These are phyloP conservation scores for Heliconius congener DNA, from an alignment of 1,140 invertebrate genomes.

Conservation along the genomic window DNA sequence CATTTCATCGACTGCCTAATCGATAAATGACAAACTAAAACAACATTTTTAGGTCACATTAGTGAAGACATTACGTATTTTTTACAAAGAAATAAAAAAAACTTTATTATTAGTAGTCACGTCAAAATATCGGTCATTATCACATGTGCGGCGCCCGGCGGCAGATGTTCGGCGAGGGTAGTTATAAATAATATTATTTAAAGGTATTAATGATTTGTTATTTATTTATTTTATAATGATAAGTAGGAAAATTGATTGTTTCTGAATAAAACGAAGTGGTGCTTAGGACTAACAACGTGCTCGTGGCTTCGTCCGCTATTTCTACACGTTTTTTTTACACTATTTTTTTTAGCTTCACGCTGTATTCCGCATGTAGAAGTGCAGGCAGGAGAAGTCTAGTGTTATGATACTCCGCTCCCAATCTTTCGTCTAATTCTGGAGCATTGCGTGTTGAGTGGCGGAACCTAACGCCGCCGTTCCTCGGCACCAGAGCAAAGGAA, in stretches of 20 bases:
- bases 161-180: constrained; percentile 1
- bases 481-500: no score
- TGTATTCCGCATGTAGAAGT: no score
- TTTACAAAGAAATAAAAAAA: neutral
- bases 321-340: no score
- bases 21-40: neutral
- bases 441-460: no score
- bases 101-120: neutral
- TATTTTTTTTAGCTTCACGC: no score
- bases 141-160: constrained; percentile 12
- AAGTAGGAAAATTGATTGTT: neutral
- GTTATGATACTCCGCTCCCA: no score
- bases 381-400: no score
- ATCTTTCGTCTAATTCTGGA: no score
- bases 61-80: neutral
- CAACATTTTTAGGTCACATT: neutral
- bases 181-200: neutral
- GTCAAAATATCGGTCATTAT: constrained; percentile 25
- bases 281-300: no score
- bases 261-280: no score
- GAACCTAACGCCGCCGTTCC: no score
- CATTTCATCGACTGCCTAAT: neutral
- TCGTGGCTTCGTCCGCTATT: no score
- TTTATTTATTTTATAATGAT: neutral
- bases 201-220: neutral